A percentile compares a stretch with the other conserved stretches of the same genome.
phyloP scores from a whole-genome alignment of 2,888 invertebrate genomes.

The Philereme vetulata region DNA sequence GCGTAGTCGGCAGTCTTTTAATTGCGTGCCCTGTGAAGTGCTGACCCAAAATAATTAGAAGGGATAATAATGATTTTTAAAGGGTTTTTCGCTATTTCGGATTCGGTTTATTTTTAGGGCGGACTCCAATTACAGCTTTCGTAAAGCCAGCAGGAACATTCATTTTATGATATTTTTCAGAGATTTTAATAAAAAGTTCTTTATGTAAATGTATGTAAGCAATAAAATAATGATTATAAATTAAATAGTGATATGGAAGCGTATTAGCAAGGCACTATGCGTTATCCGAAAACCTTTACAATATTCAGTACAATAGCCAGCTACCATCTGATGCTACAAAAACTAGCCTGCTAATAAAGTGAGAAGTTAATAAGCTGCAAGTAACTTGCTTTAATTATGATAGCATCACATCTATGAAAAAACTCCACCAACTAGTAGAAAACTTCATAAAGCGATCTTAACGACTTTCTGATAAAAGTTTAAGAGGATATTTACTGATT shows the following conservation, averaged over 20 bases:
- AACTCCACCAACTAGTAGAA: conserved; percentile 7
- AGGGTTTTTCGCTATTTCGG: conserved; percentile 36
- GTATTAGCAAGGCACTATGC: too few relatives aligned
- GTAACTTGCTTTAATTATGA: conserved; percentile 3
- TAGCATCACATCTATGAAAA: conserved; percentile 2
- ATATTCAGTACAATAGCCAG: neutral
- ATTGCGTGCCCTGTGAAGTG: conserved; percentile 45
- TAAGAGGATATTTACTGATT: neutral
- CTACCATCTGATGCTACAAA: neutral
- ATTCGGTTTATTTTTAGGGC: conserved; percentile 31
- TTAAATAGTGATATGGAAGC: too few relatives aligned
- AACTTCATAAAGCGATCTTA: conserved; percentile 9
- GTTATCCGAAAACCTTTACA: neutral
- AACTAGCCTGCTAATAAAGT: neutral
- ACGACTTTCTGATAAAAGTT: conserved; percentile 10
- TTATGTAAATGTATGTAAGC: too few relatives aligned
- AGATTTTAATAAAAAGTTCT: neutral
- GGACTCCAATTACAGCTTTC: conserved; percentile 16
- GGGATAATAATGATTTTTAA: conserved; percentile 38
- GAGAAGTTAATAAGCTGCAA: neutral
- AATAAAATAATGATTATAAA: too few relatives aligned
- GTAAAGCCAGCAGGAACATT: neutral
- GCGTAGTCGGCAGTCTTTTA: conserved; percentile 49
- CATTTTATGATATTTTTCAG: neutral
- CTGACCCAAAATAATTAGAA: conserved; percentile 47